A percentile compares a stretch with the other conserved stretches of the same genome.
Conservation (phyloP, 2,888 invertebrate genomes). For the Phengaris alcon region DNA sequence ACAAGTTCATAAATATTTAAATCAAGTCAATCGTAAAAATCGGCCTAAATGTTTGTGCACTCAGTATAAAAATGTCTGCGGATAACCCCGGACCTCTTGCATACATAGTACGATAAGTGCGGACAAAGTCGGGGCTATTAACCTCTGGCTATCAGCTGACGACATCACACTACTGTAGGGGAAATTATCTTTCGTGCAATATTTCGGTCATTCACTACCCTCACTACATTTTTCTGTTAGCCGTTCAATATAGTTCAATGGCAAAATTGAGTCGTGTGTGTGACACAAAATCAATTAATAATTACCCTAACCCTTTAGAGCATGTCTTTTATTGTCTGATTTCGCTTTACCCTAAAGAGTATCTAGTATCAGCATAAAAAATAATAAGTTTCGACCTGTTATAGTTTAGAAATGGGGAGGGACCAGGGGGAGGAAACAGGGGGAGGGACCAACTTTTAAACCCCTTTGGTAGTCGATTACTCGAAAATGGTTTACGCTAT, state of each 20-base stretch:
- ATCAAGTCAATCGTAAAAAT: background rate
- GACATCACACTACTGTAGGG: conserved; percentile 65
- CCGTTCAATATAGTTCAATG: too few species aligned
- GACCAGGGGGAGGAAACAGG: too few species aligned
- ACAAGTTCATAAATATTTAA: background rate
- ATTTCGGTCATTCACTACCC: conserved; percentile 66
- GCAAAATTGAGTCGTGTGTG: background rate
- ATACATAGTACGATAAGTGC: conserved; percentile 58
- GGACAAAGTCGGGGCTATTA: conserved; percentile 72
- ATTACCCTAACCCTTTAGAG: too few species aligned
- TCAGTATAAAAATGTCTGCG: conserved; percentile 44
- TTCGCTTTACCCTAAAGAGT: too few species aligned
- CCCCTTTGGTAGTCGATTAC: too few species aligned
- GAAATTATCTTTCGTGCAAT: conserved; percentile 68
- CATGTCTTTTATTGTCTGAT: too few species aligned
- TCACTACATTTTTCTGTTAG: conserved; percentile 37
- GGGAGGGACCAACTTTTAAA: too few species aligned
- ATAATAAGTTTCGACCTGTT: too few species aligned
- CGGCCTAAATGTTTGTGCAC: conserved; percentile 31
- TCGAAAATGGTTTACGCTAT: too few species aligned
- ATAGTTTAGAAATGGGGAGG: too few species aligned
- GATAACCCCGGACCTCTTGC: conserved; percentile 66
- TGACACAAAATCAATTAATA: background rate
- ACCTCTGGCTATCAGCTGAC: conserved; percentile 75
- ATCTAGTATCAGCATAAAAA: too few species aligned